Evolutionary conservation across 1,140 invertebrate species (phyloP).

Genomic region (Lasaia peninsularis): DNA sequence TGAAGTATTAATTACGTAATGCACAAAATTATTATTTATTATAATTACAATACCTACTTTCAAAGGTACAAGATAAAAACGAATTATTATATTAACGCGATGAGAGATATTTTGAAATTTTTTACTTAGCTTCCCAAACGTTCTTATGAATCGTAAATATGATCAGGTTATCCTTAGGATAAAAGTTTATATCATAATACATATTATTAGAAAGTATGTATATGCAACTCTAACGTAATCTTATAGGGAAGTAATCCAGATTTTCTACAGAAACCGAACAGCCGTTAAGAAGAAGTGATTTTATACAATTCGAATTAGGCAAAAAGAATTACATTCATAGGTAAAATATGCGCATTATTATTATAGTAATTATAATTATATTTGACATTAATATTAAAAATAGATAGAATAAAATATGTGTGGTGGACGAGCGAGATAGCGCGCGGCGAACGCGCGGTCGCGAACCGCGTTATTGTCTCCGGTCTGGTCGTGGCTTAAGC

Average conservation of each 20-base stretch:
- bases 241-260: slow-evolving; percentile 74
- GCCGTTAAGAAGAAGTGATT: slow-evolving; percentile 68
- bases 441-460: slow-evolving; percentile 48
- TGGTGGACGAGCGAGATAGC: slow-evolving; percentile 71
- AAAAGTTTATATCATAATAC: slow-evolving; percentile 75
- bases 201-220: slow-evolving; percentile 75
- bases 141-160: slow-evolving; percentile 69
- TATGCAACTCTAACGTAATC: slow-evolving; percentile 73
- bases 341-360: slow-evolving; percentile 75
- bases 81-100: slow-evolving; percentile 75
- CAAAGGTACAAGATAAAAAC: slow-evolving; percentile 75
- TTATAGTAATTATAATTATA: slow-evolving; percentile 75
- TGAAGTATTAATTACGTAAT: slow-evolving; percentile 76
- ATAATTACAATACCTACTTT: slow-evolving; percentile 76
- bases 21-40: slow-evolving; percentile 75
- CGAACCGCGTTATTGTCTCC: slow-evolving; percentile 64
- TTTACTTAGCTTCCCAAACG: slow-evolving; percentile 65
- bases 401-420: slow-evolving; percentile 76
- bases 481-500: slow-evolving; percentile 29
- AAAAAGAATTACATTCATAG: slow-evolving; percentile 76
- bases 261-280: slow-evolving; percentile 68
- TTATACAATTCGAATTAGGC: slow-evolving; percentile 76
- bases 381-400: slow-evolving; percentile 77
- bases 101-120: slow-evolving; percentile 74
- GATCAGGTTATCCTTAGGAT: slow-evolving; percentile 76